Base-by-base conservation (phyloP, 2,113 vertebrate genomes). In the Meleagris gallopavo region DNA sequence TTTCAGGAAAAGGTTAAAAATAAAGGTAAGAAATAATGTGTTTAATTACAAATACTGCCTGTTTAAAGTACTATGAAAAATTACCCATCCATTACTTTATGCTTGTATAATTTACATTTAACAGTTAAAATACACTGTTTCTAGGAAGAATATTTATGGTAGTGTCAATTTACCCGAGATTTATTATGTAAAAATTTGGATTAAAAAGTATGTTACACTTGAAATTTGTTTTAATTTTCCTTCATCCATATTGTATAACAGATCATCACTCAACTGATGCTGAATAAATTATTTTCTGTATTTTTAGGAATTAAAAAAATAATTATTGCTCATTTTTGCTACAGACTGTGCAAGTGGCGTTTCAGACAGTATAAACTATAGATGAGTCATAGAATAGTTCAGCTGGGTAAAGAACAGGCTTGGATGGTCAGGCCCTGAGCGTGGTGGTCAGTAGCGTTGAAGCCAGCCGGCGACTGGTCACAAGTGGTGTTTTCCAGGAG, bases 1-100 rank as follows among this genome's bases (percentile, higher is more conserved):
- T 74, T 32, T 94, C 45, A 97, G 91, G 75, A 98, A 97, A 97
- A 98, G 94, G 76, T 97, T 85, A 80, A 62, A 94, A 71, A 96
- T 97, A 64, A 96, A 54, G 88, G 96, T 98, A 97, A 97, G 50
- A 27, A 52, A 52, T 52, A 52, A 14, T 52, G 96, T 97, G 30
- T 93, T 92, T 67, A 61, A 82, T 75, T 90, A 84, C 76, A 55
- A 82, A 88, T 81, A 79, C 30, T 0, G 3, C 54, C 66, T 48
- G 36, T 82, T 95, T 64, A 61, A 79, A 54, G 76, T 74, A 48
- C 50, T 48, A 57, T 46, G 40, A 57, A 73, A 61, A 86, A 65
- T 46, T 55, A 73, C 1, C 14, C 25, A 77, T 83, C 91, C 32
- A 64, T 93, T 91, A 55, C 20, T 75, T 77, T 83, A 64, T 65